Percentiles rank a stretch among this genome's conserved stretches.
phyloP scores from a whole-genome alignment of 2,888 invertebrate species.

The Dasysyrphus tricinctus region DNA sequence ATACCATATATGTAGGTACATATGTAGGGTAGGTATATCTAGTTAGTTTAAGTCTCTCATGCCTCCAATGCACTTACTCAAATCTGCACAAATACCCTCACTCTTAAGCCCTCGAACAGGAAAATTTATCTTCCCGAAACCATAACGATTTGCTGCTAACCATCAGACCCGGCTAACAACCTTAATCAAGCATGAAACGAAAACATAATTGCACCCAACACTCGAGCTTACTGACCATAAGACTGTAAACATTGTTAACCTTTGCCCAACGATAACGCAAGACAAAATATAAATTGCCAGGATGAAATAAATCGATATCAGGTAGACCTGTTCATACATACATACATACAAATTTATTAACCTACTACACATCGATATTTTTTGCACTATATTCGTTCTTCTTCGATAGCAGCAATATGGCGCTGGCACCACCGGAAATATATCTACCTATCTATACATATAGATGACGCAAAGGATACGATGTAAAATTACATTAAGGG shows the following conservation, averaged over 20 bases:
- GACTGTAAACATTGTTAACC: constrained; percentile 57
- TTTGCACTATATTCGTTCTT: constrained; percentile 23
- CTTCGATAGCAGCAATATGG: constrained; percentile 15
- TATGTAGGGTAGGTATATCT: background rate
- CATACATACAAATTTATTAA: background rate
- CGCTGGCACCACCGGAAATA: constrained; percentile 23
- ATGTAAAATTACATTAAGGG: constrained; percentile 36
- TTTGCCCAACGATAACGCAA: constrained; percentile 31
- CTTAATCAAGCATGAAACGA: constrained; percentile 60
- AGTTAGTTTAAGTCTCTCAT: background rate
- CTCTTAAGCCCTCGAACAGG: background rate
- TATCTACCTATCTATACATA: background rate
- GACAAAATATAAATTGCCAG: constrained; percentile 32
- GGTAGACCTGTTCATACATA: constrained; percentile 1
- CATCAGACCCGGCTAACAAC: constrained; percentile 48
- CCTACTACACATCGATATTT: background rate
- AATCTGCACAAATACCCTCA: constrained; percentile 10
- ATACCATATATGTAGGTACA: background rate
- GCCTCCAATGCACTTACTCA: background rate
- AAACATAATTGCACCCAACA: constrained; percentile 59
- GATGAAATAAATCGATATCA: constrained; percentile 56
- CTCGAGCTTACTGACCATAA: constrained; percentile 47
- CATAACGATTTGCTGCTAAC: constrained; percentile 41
- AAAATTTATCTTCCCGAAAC: constrained; percentile 15
- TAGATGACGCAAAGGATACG: background rate